These are phyloP conservation scores for Podarcis siculus DNA, from an alignment of 2,797 vertebrate species.

Conservation along the genomic window DNA sequence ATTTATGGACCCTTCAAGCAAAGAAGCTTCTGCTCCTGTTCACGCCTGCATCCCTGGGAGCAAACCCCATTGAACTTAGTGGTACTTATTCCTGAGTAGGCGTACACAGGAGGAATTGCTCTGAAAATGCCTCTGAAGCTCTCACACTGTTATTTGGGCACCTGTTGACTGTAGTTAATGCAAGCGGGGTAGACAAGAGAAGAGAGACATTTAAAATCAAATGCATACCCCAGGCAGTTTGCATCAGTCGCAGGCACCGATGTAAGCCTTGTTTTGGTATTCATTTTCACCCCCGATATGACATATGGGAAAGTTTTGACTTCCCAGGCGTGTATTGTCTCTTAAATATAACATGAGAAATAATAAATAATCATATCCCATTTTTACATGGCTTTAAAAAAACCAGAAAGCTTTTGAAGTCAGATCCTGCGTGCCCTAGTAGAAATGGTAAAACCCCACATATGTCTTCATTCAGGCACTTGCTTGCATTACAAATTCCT, in stretches of 20 bases:
- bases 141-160: background rate
- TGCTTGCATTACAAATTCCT: background rate
- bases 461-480: background rate
- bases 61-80: background rate
- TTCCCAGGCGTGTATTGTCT: background rate
- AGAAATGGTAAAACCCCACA: background rate
- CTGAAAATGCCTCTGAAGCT: background rate
- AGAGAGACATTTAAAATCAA: background rate
- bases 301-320: background rate
- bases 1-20: background rate
- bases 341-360: constrained; percentile 7
- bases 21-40: background rate
- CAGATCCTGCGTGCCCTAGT: background rate
- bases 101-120: background rate
- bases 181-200: background rate
- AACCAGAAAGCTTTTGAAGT: background rate
- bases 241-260: background rate
- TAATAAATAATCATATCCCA: background rate
- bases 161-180: background rate
- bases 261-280: background rate
- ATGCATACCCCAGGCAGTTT: background rate
- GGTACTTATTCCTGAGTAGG: background rate
- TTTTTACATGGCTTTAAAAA: background rate
- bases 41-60: background rate
- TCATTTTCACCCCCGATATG: background rate